phyloP scores from a whole-genome alignment of 2,888 invertebrate genomes.

The Gymnocheta viridis region DNA sequence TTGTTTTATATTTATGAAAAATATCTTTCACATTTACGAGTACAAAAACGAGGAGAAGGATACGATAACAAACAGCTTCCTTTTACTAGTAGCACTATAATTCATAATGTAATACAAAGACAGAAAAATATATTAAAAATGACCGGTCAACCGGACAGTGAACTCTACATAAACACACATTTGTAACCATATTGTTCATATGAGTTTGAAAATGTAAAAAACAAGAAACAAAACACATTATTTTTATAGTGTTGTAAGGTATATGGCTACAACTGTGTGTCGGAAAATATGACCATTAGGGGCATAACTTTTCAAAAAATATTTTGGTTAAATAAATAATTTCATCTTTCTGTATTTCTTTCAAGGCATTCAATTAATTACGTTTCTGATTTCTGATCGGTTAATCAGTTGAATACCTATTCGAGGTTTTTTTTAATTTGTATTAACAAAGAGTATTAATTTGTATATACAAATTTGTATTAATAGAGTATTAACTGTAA shows the following conservation, averaged over 20 bases:
- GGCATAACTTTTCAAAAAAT: background rate
- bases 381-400: too few relatives aligned
- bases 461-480: too few relatives aligned
- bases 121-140: constrained; percentile 61
- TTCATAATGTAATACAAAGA: constrained; percentile 58
- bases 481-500: too few relatives aligned
- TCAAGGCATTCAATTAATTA: too few relatives aligned
- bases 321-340: background rate
- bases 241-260: constrained; percentile 33
- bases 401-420: too few relatives aligned
- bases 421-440: too few relatives aligned
- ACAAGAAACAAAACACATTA: background rate
- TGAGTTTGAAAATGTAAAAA: constrained; percentile 19
- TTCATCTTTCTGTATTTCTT: too few relatives aligned
- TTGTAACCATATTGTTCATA: constrained; percentile 28
- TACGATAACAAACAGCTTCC: constrained; percentile 53
- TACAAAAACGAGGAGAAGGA: constrained; percentile 1
- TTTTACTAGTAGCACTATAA: constrained; percentile 58
- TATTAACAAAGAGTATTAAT: too few relatives aligned
- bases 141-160: constrained; percentile 58
- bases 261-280: background rate
- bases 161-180: constrained; percentile 18
- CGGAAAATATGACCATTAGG: constrained; percentile 22
- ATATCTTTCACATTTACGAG: background rate
- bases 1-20: background rate